Conservation (phyloP, 2,797 vertebrate genomes). For the Emydoidea blandingii region DNA sequence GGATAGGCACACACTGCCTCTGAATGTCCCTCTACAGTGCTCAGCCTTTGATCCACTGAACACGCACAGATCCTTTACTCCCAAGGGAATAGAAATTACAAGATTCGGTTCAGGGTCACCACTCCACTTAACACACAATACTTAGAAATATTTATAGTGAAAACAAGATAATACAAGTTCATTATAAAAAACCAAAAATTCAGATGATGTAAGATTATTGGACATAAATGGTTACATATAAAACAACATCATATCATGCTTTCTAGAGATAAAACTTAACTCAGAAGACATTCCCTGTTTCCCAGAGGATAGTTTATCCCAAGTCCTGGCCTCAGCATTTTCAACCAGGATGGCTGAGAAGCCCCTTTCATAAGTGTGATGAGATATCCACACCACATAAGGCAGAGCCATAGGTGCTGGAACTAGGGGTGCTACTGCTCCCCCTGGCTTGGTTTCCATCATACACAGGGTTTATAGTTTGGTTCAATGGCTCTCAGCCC, state of each 20-base stretch:
- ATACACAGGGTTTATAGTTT: too few species aligned
- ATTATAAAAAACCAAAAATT: not conserved
- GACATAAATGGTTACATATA: not conserved
- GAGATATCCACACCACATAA: not conserved
- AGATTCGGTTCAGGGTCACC: not conserved
- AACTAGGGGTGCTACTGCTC: too few species aligned
- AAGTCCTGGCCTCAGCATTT: not conserved
- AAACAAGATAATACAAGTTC: not conserved
- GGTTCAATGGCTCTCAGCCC: too few species aligned
- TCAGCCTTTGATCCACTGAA: not conserved
- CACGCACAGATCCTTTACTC: not conserved
- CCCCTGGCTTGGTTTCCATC: too few species aligned
- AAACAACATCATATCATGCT: not conserved
- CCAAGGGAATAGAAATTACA: not conserved
- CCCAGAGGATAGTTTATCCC: not conserved
- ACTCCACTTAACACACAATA: not conserved
- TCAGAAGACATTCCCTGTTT: not conserved
- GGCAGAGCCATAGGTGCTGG: too few species aligned
- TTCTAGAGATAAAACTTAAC: too few species aligned
- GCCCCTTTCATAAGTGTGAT: not conserved
- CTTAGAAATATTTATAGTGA: not conserved
- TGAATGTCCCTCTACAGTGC: too few species aligned
- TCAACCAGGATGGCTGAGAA: not conserved
- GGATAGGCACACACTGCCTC: too few species aligned
- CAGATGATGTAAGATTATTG: not conserved